phyloP scores from a whole-genome alignment of 2,797 vertebrate genomes.

The Poeciliopsis gracilis region DNA sequence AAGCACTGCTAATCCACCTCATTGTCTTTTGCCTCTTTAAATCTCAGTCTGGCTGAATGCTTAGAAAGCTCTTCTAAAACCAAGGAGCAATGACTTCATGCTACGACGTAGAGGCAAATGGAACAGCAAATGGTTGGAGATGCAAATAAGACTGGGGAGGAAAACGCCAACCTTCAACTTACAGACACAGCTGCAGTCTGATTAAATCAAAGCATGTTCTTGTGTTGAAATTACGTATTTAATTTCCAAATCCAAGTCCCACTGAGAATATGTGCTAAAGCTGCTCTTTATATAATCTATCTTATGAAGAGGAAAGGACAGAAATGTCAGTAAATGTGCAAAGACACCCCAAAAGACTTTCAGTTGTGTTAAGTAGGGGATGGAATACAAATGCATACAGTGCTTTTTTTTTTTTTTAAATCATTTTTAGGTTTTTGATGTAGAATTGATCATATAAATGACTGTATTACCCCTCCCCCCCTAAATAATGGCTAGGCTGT shows the following conservation, averaged over 20 bases:
- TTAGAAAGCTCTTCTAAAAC: background rate
- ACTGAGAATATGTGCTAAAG: background rate
- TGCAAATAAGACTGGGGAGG: background rate
- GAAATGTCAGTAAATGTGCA: background rate
- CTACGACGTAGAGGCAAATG: background rate
- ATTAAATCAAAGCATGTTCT: background rate
- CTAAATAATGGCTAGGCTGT: background rate
- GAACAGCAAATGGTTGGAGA: background rate
- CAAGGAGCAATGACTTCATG: background rate
- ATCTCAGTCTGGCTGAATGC: background rate
- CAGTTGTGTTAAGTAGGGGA: background rate
- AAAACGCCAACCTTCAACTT: background rate
- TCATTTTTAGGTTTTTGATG: background rate
- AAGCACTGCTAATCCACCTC: background rate
- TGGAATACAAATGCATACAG: background rate
- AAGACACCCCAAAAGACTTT: background rate
- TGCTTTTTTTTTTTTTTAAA: background rate
- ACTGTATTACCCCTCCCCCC: background rate
- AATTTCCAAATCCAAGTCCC: background rate
- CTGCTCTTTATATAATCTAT: background rate
- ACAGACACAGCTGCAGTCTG: background rate
- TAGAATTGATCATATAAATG: background rate
- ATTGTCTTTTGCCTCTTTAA: background rate
- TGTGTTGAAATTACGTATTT: background rate
- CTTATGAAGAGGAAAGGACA: background rate